These are phyloP conservation scores for Agonopterix arenella DNA, from an alignment of 2,888 invertebrate species.

Conservation along the genomic window DNA sequence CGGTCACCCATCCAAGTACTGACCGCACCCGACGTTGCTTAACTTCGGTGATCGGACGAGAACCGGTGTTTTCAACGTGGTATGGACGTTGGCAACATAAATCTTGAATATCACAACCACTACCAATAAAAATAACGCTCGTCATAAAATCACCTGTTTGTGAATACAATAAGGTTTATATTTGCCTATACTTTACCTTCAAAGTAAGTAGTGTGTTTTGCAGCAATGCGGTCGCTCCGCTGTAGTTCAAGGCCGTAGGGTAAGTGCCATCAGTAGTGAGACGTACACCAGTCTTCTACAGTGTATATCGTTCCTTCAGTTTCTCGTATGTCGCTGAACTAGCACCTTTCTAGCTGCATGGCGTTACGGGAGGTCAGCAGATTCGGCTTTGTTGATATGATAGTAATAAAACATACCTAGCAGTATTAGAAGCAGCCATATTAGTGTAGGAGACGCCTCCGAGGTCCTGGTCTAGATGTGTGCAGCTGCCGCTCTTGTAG, in stretches of 20 bases:
- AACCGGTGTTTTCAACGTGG: constrained; percentile 42
- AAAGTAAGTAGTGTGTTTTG: constrained; percentile 42
- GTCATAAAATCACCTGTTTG: neutral
- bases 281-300: constrained; percentile 45
- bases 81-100: constrained; percentile 1
- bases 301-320: constrained; percentile 49
- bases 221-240: constrained; percentile 36
- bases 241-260: constrained; percentile 51
- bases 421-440: constrained; percentile 43
- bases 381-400: too few species aligned
- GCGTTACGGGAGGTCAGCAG: too few species aligned
- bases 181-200: constrained; percentile 33
- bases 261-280: constrained; percentile 57
- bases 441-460: constrained; percentile 46
- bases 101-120: neutral
- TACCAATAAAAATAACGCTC: neutral
- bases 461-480: constrained; percentile 36
- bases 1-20: constrained; percentile 55
- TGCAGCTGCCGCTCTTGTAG: constrained; percentile 50
- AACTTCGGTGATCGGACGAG: constrained; percentile 52
- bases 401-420: too few species aligned
- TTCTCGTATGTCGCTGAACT: constrained; percentile 45
- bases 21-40: constrained; percentile 44
- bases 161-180: too few species aligned
- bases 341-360: too few species aligned